Conservation (phyloP, 2,113 vertebrate genomes). For the Aplodontia rufa region DNA sequence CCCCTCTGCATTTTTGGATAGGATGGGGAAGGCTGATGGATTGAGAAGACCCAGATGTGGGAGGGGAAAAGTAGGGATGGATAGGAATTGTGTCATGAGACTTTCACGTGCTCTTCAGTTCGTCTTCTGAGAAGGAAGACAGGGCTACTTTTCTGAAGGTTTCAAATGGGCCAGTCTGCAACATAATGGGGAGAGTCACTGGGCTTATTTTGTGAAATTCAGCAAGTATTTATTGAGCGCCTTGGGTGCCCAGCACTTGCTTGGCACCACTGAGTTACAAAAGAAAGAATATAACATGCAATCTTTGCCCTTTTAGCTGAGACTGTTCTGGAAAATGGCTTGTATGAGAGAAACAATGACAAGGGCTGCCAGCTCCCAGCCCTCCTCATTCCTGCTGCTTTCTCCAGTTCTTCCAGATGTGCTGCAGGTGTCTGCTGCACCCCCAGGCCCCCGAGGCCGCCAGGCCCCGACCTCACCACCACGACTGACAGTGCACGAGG, state of each 20-base stretch:
- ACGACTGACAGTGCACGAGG: slow-evolving; percentile 84
- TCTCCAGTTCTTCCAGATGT: slow-evolving; percentile 89
- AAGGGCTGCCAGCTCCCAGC: background rate
- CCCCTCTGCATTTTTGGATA: background rate
- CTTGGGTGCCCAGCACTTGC: background rate
- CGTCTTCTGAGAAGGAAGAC: slow-evolving; percentile 37
- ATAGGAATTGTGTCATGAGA: background rate
- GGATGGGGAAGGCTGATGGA: background rate
- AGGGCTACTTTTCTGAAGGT: background rate
- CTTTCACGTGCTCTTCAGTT: background rate
- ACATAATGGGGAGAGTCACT: background rate
- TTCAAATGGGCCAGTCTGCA: background rate
- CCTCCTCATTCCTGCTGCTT: background rate
- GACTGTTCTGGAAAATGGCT: background rate
- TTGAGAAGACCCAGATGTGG: background rate
- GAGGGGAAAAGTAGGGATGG: background rate
- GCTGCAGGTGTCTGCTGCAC: slow-evolving; percentile 85
- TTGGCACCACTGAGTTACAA: background rate
- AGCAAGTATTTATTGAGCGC: background rate
- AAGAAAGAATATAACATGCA: background rate
- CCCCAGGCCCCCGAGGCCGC: slow-evolving; percentile 61
- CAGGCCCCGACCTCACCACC: slow-evolving; percentile 57
- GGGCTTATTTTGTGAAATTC: background rate
- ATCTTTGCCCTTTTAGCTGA: background rate
- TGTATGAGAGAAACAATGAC: background rate